phyloP scores from a whole-genome alignment of 2,888 invertebrate genomes.

The Phragmatobia fuliginosa region DNA sequence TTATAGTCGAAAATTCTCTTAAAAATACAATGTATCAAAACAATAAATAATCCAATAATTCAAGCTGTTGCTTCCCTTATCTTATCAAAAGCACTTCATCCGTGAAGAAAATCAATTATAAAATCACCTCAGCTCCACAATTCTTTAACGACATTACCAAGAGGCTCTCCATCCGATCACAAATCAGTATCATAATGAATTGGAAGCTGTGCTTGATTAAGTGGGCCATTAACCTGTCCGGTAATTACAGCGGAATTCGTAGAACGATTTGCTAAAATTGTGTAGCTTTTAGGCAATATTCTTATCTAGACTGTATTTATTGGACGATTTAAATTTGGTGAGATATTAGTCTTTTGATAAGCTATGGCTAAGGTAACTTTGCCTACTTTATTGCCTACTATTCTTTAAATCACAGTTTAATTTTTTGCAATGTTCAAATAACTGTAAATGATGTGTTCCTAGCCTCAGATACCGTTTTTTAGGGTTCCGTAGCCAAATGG shows the following conservation, averaged over 20 bases:
- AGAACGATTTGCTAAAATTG: not conserved
- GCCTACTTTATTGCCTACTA: not conserved
- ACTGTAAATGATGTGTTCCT: no score
- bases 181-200: constrained; percentile 38
- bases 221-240: not conserved
- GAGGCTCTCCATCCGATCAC: constrained; percentile 27
- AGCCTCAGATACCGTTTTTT: no score
- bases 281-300: not conserved
- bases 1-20: not conserved
- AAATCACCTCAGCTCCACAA: not conserved
- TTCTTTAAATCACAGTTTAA: not conserved
- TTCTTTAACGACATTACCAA: constrained; percentile 19
- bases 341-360: not conserved
- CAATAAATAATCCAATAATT: not conserved
- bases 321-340: not conserved
- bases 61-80: not conserved
- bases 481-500: no score
- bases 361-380: not conserved
- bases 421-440: not conserved
- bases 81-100: not conserved
- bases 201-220: constrained; percentile 40
- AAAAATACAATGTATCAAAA: not conserved
- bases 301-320: constrained; percentile 2
- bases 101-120: constrained; percentile 11
- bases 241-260: constrained; percentile 4